Conservation (phyloP, 2,797 vertebrate genomes). For the Rallus crepitans region DNA sequence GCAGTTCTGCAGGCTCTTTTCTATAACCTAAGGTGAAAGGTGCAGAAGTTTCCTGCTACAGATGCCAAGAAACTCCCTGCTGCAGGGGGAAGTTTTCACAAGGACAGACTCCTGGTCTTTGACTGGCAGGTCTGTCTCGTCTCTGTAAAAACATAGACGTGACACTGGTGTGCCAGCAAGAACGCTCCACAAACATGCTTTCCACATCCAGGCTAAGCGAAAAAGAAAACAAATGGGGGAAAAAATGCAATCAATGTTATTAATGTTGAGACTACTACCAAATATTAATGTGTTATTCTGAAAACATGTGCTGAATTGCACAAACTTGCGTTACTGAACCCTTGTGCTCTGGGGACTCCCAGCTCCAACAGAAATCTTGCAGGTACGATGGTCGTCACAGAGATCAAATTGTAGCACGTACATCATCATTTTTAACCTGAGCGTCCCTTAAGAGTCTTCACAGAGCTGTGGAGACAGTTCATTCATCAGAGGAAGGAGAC, state of each 20-base stretch:
- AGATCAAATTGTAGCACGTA: neutral
- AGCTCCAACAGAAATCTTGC: neutral
- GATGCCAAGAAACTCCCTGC: neutral
- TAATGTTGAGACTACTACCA: neutral
- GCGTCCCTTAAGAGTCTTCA: constrained; percentile 36
- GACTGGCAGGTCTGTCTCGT: neutral
- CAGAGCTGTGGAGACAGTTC: constrained; percentile 25
- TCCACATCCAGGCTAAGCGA: neutral
- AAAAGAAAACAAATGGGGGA: neutral
- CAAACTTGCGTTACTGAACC: neutral
- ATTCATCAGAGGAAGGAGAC: constrained; percentile 43
- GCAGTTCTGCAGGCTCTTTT: neutral
- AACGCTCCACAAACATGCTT: neutral
- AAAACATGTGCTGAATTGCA: neutral
- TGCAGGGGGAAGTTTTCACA: neutral
- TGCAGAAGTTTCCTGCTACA: neutral
- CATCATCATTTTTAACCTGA: constrained; percentile 32
- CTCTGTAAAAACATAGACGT: accelerated
- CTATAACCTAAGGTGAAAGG: accelerated
- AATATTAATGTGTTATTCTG: neutral
- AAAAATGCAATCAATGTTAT: neutral
- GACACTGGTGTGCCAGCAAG: neutral
- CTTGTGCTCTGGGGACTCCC: neutral
- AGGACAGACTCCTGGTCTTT: neutral
- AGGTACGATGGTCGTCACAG: constrained; percentile 25